A percentile compares a stretch with the other conserved stretches of the same genome.
phyloP scores from a whole-genome alignment of 2,888 invertebrate species.

The Erynnis tages region DNA sequence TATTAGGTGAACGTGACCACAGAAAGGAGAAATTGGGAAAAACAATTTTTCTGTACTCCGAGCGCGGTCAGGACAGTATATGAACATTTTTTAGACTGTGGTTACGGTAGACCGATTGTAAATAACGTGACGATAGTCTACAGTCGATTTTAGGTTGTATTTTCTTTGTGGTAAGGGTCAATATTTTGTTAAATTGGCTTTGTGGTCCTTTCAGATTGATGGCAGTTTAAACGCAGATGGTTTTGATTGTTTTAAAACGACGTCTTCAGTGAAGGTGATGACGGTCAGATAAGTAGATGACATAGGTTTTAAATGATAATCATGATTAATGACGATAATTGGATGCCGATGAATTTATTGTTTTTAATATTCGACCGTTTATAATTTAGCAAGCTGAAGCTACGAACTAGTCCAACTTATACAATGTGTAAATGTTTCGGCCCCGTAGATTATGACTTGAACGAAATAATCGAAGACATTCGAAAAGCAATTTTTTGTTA shows the following conservation, averaged over 20 bases:
- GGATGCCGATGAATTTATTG: constrained; percentile 13
- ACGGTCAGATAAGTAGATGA: too few species aligned
- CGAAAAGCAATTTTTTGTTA: too few species aligned
- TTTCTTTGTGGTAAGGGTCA: background rate
- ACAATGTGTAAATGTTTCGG: too few species aligned
- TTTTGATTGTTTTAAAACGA: too few species aligned
- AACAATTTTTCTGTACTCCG: constrained; percentile 28
- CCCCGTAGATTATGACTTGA: too few species aligned
- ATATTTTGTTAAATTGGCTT: background rate
- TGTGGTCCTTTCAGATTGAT: background rate
- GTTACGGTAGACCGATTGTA: constrained; percentile 25
- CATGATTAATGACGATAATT: constrained; percentile 5
- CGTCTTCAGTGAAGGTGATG: too few species aligned
- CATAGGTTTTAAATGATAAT: too few species aligned
- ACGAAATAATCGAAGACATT: too few species aligned
- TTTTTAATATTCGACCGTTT: background rate
- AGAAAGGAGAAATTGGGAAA: constrained; percentile 25
- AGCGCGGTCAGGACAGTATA: constrained; percentile 25
- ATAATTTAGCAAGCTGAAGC: too few species aligned
- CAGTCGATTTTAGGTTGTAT: constrained; percentile 18
- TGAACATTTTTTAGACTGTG: constrained; percentile 28
- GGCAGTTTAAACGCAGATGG: background rate
- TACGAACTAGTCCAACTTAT: too few species aligned
- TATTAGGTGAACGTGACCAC: constrained; percentile 26
- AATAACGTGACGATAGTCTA: constrained; percentile 22